phyloP scores from a whole-genome alignment of 1,140 invertebrate species.

The Arion vulgaris region DNA sequence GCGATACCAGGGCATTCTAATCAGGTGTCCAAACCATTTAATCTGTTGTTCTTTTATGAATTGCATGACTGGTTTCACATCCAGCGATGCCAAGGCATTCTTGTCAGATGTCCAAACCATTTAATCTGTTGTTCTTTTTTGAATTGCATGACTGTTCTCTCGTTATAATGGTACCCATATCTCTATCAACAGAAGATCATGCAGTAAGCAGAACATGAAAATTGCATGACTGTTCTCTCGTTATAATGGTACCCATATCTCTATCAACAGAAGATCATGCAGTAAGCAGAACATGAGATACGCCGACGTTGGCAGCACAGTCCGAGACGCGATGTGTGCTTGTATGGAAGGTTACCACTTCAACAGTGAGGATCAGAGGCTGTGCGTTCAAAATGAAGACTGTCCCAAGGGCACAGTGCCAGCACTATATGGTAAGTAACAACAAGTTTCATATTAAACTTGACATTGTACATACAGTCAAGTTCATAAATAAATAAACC shows the following conservation, averaged over 20 bases:
- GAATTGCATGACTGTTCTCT: too few relatives aligned
- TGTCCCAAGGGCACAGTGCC: conserved; percentile 58
- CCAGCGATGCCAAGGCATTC: too few relatives aligned
- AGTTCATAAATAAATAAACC: too few relatives aligned
- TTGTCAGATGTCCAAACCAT: too few relatives aligned
- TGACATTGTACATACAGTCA: too few relatives aligned
- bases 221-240: conserved; percentile 28
- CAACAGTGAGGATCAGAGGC: conserved; percentile 59
- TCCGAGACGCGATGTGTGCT: conserved; percentile 51
- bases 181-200: conserved; percentile 45
- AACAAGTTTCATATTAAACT: too few relatives aligned
- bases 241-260: neutral
- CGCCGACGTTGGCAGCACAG: conserved; percentile 50
- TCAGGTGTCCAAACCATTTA: too few relatives aligned
- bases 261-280: conserved; percentile 48
- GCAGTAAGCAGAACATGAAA: conserved; percentile 48
- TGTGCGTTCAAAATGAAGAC: conserved; percentile 56
- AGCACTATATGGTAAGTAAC: conserved; percentile 55
- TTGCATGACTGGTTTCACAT: too few relatives aligned
- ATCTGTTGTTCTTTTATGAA: too few relatives aligned
- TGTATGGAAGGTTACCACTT: conserved; percentile 58
- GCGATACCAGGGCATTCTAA: too few relatives aligned
- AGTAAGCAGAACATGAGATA: conserved; percentile 50
- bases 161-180: neutral
- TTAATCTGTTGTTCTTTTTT: too few relatives aligned